These are phyloP conservation scores for Mechanitis mazaeus DNA, from an alignment of 2,888 invertebrate species.

Conservation along the genomic window DNA sequence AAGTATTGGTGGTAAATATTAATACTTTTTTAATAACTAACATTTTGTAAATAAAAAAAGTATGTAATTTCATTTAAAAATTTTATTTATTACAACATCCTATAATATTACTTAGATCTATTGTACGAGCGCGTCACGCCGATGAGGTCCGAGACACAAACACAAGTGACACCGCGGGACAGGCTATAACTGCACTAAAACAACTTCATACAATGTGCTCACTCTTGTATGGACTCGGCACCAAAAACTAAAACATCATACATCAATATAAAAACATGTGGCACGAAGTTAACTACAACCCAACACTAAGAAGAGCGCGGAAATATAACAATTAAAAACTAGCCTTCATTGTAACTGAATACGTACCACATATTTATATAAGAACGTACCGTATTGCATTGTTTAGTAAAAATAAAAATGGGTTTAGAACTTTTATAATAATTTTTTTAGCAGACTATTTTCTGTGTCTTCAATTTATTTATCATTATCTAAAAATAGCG, in stretches of 20 bases:
- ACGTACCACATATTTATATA: too few species aligned
- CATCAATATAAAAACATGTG: neutral
- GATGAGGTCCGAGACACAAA: neutral
- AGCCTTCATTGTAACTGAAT: too few species aligned
- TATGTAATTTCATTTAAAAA: slow-evolving; percentile 4
- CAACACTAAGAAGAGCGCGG: too few species aligned
- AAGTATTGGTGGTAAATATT: too few species aligned
- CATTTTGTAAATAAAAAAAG: neutral
- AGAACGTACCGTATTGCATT: too few species aligned
- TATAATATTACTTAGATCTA: slow-evolving; percentile 3
- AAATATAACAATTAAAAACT: too few species aligned
- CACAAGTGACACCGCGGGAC: neutral
- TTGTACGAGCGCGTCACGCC: slow-evolving; percentile 1
- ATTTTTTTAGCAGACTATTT: too few species aligned
- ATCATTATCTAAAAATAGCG: too few species aligned
- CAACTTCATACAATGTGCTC: neutral
- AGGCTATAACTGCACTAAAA: neutral
- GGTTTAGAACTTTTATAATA: too few species aligned
- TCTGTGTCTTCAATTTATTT: too few species aligned
- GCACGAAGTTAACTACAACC: neutral
- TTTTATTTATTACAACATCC: slow-evolving; percentile 7
- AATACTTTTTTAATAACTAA: too few species aligned
- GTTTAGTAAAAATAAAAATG: too few species aligned
- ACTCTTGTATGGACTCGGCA: neutral
- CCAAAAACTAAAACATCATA: neutral